A percentile compares a stretch with the other conserved stretches of the same genome.
These are phyloP conservation scores for Thaleichthys pacificus DNA, from an alignment of 2,797 vertebrate genomes.

Conservation along the genomic window DNA sequence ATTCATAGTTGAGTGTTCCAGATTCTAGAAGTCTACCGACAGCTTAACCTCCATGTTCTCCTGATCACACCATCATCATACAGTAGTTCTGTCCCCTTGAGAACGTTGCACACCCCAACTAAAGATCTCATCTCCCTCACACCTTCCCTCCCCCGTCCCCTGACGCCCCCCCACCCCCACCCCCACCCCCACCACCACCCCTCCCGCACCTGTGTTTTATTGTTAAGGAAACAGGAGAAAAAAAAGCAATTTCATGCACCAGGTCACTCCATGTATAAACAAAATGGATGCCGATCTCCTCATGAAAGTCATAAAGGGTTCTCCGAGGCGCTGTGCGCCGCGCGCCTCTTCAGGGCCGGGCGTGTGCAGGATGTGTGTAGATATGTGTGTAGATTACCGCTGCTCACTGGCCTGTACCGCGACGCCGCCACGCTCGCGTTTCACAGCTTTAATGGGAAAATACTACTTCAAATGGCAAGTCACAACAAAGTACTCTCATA, in stretches of 20 bases:
- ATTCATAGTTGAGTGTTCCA: too few species aligned
- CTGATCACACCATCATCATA: too few species aligned
- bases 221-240: slow-evolving; percentile 49
- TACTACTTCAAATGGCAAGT: slow-evolving; percentile 33
- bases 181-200: not conserved
- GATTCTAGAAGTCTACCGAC: too few species aligned
- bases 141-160: too few species aligned
- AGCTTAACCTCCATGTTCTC: too few species aligned
- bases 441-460: slow-evolving; percentile 41
- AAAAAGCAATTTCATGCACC: slow-evolving; percentile 67
- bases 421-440: slow-evolving; percentile 10
- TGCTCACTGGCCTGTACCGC: slow-evolving; percentile 28
- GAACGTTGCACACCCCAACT: too few species aligned
- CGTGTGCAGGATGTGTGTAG: slow-evolving; percentile 33
- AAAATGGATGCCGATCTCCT: slow-evolving; percentile 60
- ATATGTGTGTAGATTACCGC: slow-evolving; percentile 20
- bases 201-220: slow-evolving; percentile 36
- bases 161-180: slow-evolving; percentile 1
- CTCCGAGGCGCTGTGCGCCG: slow-evolving; percentile 51
- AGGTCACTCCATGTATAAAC: slow-evolving; percentile 62
- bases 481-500: slow-evolving; percentile 22
- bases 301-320: slow-evolving; percentile 52
- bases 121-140: not conserved
- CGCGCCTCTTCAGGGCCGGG: slow-evolving; percentile 49
- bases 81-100: too few species aligned